Base-by-base conservation (phyloP, 1,140 invertebrate genomes). In the Liolophura sinensis region DNA sequence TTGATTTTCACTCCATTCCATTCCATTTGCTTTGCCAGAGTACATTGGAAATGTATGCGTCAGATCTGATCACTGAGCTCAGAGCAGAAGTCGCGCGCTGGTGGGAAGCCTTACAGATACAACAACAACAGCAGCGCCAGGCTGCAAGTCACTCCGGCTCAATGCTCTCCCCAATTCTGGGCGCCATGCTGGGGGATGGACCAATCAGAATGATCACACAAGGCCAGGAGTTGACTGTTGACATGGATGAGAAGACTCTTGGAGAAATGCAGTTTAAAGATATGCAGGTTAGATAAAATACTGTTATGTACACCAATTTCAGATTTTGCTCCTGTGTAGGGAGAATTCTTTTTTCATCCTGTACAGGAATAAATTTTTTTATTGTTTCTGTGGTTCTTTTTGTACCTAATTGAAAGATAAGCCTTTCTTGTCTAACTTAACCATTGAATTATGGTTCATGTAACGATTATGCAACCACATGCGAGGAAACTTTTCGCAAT, bases 201-300 rank as follows among this genome's bases (percentile, higher is more conserved):
- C 92, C 92, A 0, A 90, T 97, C 31, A 84, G 95, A 55, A 95
- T 97, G 87, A 96, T 97, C 56, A 95, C 93, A 0, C 92, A 95
- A 79, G 95, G 95, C 0, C 94, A 96, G 80, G 95, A 97, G 80
- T 84, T 97, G 1, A 93, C 92, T 0, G 91, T 92, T n/a, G 94
- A 97, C 71, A 93, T 92, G 77, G 95, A 97, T 79, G 94, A 97
- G 77, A 93, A 95, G 72, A 92, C 91, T 0, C 81, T 97, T 0
- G 89, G 89, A 20, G 94, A 96, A 82, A 91, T 96, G 85, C 93
- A 93, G 40, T 94, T 97, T 76, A 97, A 96, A 81, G 94, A 97
- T 79, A 77, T 82, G 54, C 87, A 88, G 80, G 85, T 88, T 63
- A 90, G 90, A 49, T 22, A 31, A 5, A 40, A 9, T 5, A 40